Evolutionary conservation across 2,113 vertebrate species (phyloP).

Genomic region (Psilopsiagon aurifrons): DNA sequence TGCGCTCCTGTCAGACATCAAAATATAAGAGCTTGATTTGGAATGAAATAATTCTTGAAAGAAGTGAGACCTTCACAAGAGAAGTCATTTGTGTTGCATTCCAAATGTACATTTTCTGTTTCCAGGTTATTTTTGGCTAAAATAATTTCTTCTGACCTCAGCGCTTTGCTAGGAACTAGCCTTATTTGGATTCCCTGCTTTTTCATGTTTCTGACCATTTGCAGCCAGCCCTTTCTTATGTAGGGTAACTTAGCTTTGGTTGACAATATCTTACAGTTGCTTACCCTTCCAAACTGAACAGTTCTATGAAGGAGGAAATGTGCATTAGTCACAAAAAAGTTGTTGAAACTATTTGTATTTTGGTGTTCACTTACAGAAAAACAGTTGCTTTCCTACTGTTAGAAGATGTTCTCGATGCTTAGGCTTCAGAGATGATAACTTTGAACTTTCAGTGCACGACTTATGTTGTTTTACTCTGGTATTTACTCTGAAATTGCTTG

Average conservation of each 20-base stretch:
- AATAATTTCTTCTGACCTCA: constrained; percentile 8
- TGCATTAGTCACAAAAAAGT: background rate
- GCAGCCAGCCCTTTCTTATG: background rate
- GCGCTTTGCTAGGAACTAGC: background rate
- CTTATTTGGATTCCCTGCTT: background rate
- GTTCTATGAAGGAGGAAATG: background rate
- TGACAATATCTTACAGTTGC: background rate
- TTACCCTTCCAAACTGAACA: background rate
- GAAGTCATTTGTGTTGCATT: background rate
- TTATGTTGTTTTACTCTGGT: background rate
- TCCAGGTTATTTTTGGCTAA: background rate
- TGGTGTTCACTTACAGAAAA: background rate
- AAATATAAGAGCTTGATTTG: background rate
- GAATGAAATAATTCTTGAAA: background rate
- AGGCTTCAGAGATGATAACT: background rate
- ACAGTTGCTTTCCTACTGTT: background rate
- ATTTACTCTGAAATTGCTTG: background rate
- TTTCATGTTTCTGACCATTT: background rate
- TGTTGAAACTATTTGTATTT: background rate
- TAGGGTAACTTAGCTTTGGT: background rate
- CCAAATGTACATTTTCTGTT: background rate
- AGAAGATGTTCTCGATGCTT: background rate
- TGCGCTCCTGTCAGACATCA: background rate
- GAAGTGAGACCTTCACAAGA: background rate
- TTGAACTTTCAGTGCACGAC: background rate